Evolutionary conservation across 2,797 vertebrate genomes (phyloP).

Genomic region (Falco berigora): DNA sequence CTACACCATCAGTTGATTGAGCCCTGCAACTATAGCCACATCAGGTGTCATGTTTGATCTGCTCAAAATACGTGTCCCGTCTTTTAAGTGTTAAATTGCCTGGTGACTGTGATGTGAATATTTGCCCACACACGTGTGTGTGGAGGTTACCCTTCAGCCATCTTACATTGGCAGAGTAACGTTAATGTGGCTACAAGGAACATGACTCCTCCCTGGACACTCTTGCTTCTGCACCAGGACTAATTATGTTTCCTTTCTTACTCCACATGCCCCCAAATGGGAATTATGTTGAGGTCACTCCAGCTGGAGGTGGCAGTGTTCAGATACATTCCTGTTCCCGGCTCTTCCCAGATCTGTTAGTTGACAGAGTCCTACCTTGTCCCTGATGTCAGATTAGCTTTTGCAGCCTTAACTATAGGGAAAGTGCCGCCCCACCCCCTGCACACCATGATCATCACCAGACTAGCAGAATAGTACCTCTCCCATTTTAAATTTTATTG

Average conservation of each 20-base stretch:
- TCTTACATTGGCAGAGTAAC: not conserved
- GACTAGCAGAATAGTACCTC: not conserved
- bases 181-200: not conserved
- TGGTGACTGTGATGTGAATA: not conserved
- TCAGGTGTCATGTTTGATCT: not conserved
- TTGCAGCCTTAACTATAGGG: not conserved
- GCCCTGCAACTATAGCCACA: not conserved
- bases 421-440: not conserved
- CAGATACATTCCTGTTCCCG: not conserved
- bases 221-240: not conserved
- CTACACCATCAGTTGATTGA: not conserved
- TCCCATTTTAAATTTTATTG: not conserved
- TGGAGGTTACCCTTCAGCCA: not conserved
- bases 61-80: not conserved
- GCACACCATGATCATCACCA: not conserved
- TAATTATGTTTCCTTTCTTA: not conserved
- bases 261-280: not conserved
- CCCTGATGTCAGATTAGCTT: not conserved
- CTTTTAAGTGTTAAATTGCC: not conserved
- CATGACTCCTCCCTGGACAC: not conserved
- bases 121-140: fast-evolving
- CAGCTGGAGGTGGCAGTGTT: not conserved
- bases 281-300: not conserved
- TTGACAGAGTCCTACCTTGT: not conserved
- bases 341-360: not conserved